Percentiles rank a stretch among this genome's conserved stretches.
These are phyloP conservation scores for Ochropacha duplaris DNA, from an alignment of 2,888 invertebrate species.

Conservation along the genomic window DNA sequence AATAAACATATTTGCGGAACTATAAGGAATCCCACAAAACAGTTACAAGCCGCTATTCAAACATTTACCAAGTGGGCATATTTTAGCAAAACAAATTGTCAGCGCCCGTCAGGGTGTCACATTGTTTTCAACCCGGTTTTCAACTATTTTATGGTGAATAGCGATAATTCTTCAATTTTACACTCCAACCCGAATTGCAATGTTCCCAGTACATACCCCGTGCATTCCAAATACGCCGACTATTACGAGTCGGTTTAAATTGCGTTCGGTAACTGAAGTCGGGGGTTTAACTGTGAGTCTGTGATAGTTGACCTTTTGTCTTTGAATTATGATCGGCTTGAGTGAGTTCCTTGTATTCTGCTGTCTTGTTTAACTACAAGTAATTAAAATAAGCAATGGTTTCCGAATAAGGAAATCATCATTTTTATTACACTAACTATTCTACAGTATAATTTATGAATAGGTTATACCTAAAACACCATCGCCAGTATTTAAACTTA, in stretches of 20 bases:
- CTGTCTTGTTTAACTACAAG: neutral
- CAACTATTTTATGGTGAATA: neutral
- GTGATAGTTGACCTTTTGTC: neutral
- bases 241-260: neutral
- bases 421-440: neutral
- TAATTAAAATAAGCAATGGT: neutral
- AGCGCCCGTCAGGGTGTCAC: neutral
- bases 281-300: neutral
- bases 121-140: neutral
- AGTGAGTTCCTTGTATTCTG: neutral
- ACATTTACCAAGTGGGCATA: conserved; percentile 11
- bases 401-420: neutral
- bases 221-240: neutral
- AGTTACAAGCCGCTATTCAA: conserved; percentile 23
- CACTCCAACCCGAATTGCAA: conserved; percentile 7
- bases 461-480: neutral
- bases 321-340: neutral
- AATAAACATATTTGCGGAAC: neutral
- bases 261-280: neutral
- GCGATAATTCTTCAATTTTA: neutral
- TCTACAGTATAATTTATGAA: too few relatives aligned
- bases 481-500: too few relatives aligned
- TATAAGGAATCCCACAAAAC: conserved; percentile 15
- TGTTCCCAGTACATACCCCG: conserved; percentile 6
- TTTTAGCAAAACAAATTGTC: conserved; percentile 5